Evolutionary conservation across 2,797 vertebrate species (phyloP).

Genomic region (Hoplostethus mediterraneus): DNA sequence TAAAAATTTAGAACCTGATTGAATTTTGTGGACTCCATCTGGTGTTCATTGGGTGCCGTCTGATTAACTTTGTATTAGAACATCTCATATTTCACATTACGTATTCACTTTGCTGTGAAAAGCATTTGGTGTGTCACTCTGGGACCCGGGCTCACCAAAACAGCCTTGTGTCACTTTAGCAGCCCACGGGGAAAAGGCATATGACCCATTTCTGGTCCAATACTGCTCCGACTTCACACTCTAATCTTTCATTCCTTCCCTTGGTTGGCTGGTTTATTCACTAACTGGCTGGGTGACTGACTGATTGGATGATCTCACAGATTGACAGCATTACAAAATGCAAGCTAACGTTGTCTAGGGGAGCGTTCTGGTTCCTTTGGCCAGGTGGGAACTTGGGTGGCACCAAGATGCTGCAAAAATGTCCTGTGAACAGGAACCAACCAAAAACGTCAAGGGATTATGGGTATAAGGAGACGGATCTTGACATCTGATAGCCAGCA

Average conservation of each 20-base stretch:
- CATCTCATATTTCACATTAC: conserved; percentile 15
- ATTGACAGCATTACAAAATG: neutral
- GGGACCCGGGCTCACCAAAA: conserved; percentile 51
- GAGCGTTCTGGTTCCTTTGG: no score
- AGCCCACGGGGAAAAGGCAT: conserved; percentile 42
- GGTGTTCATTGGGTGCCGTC: conserved; percentile 8
- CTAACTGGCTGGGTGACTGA: neutral
- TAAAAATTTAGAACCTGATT: neutral
- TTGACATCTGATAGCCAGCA: neutral
- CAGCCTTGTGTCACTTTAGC: conserved; percentile 40
- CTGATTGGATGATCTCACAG: conserved; percentile 11
- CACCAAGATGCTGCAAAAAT: no score
- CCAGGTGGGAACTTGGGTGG: no score
- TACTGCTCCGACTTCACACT: conserved; percentile 29
- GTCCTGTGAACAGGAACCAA: neutral
- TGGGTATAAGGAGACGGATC: neutral
- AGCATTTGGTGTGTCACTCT: conserved; percentile 14
- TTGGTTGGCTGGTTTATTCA: neutral
- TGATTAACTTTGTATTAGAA: conserved; percentile 39
- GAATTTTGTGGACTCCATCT: neutral
- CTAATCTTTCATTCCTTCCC: neutral
- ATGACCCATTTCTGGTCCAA: conserved; percentile 49
- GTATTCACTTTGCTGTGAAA: conserved; percentile 47
- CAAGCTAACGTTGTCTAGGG: no score
- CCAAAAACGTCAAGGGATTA: neutral